Conservation (phyloP, 2,888 invertebrate species). For the Hypercompe scribonia region DNA sequence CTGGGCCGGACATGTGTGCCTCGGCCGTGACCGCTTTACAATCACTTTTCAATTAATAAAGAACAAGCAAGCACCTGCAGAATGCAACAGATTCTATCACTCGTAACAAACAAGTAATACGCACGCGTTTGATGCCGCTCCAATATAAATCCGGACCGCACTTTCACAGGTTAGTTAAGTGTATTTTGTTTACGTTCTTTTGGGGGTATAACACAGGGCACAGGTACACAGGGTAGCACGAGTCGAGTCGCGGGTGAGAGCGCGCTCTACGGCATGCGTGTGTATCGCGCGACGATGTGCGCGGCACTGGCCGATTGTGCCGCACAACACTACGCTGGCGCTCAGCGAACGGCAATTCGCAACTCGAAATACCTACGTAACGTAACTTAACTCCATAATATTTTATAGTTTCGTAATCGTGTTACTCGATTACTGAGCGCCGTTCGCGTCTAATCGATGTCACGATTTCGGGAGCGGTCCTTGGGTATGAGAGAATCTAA, state of each 20-base stretch:
- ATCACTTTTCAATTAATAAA: constrained; percentile 86
- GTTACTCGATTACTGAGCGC: constrained; percentile 80
- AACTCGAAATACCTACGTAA: constrained; percentile 74
- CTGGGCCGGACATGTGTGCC: constrained; percentile 85
- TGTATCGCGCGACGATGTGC: constrained; percentile 56
- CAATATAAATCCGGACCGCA: constrained; percentile 72
- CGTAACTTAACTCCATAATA: constrained; percentile 84
- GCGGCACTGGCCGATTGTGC: constrained; percentile 63
- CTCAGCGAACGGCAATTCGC: constrained; percentile 73
- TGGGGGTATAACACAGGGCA: constrained; percentile 72
- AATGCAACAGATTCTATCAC: constrained; percentile 78
- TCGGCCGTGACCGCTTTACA: constrained; percentile 85
- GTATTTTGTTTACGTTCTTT: constrained; percentile 78
- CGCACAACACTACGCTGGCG: constrained; percentile 48
- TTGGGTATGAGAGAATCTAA: constrained; percentile 54
- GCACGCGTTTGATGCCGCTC: constrained; percentile 67
- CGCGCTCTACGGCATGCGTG: constrained; percentile 48
- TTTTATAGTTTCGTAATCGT: constrained; percentile 84
- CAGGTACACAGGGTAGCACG: constrained; percentile 69
- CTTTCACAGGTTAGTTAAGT: constrained; percentile 66
- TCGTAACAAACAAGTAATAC: constrained; percentile 64
- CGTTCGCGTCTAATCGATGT: constrained; percentile 78
- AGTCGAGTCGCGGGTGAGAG: constrained; percentile 53
- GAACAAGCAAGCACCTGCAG: constrained; percentile 82
- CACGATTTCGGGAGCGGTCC: constrained; percentile 81